Percentiles rank a stretch among this genome's conserved stretches.
Conservation (phyloP, 2,888 invertebrate species). For the Axea sp. region DNA sequence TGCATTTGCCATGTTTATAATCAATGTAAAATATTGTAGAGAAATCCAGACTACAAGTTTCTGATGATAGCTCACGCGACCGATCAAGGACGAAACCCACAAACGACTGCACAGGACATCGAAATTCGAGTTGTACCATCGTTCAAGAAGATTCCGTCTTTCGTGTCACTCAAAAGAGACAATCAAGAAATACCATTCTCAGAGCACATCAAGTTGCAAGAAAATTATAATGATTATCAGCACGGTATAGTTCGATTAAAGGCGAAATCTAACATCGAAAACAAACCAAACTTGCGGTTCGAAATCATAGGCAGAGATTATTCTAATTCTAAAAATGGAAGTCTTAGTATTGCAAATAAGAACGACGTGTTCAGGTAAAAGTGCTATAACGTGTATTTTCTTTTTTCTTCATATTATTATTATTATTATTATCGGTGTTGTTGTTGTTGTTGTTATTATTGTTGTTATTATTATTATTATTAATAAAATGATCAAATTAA, state of each 20-base stretch:
- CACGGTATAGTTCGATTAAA: constrained; percentile 85
- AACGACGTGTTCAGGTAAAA: constrained; percentile 45
- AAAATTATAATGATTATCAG: constrained; percentile 87
- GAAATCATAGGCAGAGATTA: constrained; percentile 86
- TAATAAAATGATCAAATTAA: too few relatives aligned
- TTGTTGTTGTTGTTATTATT: too few relatives aligned
- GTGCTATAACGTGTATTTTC: too few relatives aligned
- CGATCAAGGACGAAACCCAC: constrained; percentile 86
- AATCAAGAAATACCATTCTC: constrained; percentile 60
- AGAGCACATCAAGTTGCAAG: constrained; percentile 84
- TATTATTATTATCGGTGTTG: too few relatives aligned
- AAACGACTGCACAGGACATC: constrained; percentile 87
- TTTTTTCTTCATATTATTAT: too few relatives aligned
- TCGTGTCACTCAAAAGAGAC: constrained; percentile 81
- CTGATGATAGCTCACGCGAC: constrained; percentile 87
- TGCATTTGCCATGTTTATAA: too few relatives aligned
- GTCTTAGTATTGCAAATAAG: constrained; percentile 9
- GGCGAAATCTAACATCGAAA: constrained; percentile 88
- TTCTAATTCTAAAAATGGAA: constrained; percentile 14
- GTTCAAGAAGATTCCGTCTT: constrained; percentile 91
- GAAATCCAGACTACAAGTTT: constrained; percentile 84
- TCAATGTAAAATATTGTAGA: too few relatives aligned
- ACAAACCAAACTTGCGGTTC: constrained; percentile 86
- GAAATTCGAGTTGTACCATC: constrained; percentile 92
- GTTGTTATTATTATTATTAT: too few relatives aligned